phyloP scores from a whole-genome alignment of 2,797 vertebrate species.

The Podarcis lilfordi region DNA sequence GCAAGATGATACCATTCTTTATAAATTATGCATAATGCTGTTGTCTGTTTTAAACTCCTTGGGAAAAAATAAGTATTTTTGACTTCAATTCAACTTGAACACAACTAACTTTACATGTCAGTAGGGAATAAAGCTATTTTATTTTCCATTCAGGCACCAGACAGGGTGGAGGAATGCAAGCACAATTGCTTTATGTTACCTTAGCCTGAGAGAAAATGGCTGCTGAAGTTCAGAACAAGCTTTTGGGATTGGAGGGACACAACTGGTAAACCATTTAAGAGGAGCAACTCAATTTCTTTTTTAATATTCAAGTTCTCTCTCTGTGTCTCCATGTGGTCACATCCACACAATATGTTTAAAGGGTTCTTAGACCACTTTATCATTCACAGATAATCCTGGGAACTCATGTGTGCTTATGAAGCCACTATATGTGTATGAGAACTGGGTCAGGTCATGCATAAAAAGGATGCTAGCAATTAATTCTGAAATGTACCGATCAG shows the following conservation, averaged over 20 bases:
- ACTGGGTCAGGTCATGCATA: neutral
- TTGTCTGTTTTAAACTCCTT: neutral
- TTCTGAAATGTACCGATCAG: neutral
- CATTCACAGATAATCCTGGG: neutral
- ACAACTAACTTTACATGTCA: neutral
- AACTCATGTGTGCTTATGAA: neutral
- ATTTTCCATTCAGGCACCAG: neutral
- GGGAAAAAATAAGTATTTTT: neutral
- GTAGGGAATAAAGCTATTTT: neutral
- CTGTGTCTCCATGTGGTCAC: too few species aligned
- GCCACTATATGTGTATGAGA: neutral
- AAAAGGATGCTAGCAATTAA: neutral
- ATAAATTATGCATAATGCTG: neutral
- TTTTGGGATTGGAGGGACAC: too few species aligned
- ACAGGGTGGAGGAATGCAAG: neutral
- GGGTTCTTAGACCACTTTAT: too few species aligned
- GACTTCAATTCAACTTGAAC: neutral
- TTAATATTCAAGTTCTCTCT: too few species aligned
- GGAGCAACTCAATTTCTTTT: too few species aligned
- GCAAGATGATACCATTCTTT: neutral
- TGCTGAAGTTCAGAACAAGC: too few species aligned
- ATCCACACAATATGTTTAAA: neutral
- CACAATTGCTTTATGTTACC: too few species aligned
- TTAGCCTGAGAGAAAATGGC: too few species aligned
- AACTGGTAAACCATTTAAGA: too few species aligned